Evolutionary conservation across 2,113 vertebrate genomes (phyloP).

Genomic region (Rattus norvegicus): GRCr8 NC_086027.1:96621501-96622000

Average conservation of each 20-base stretch:
- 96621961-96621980: fast-evolving
- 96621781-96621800: neutral
- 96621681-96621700: neutral
- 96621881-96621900: fast-evolving
- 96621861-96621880: neutral
- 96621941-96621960: neutral
- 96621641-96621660: neutral
- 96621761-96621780: fast-evolving
- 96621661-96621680: neutral
- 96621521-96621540: neutral
- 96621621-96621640: fast-evolving
- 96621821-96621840: neutral
- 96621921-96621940: neutral
- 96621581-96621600: neutral
- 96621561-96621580: neutral
- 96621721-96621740: neutral
- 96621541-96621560: too few relatives aligned
- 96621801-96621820: fast-evolving
- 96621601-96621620: fast-evolving
- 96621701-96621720: neutral
- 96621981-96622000: neutral
- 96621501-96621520: neutral
- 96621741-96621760: neutral
- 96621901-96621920: neutral
- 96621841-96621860: fast-evolving